Evolutionary conservation across 2,888 invertebrate genomes (phyloP), one percentile per base, ranked within the genome.

Genomic region (Platypus cylindrus): DNA sequence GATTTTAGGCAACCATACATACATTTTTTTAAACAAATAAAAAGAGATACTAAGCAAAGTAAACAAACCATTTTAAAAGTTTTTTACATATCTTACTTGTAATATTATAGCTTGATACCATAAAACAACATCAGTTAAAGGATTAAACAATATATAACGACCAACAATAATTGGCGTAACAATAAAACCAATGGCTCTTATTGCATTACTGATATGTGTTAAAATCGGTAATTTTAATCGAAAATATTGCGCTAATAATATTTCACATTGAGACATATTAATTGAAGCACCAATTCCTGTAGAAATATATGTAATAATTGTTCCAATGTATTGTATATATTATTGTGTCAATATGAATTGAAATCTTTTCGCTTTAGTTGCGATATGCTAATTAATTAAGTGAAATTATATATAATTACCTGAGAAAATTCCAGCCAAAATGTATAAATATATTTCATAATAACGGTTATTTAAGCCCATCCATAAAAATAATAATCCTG

Each of bases 241-340:
- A 50, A 74, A 74, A 55, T 70, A 73, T 46, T 73, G 73, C 0
- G 65, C 64, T 31, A 74, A 54, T 30, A 73, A 63, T 5, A 71
- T 60, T 51, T 73, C 72, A 14, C 69, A 68, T 52, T 73, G 73
- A 28, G 69, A 64, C 12, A 67, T 66, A 15, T 70, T 65, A 29
- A 73, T 52, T 1, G 73, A 70, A 35, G 68, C 64, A 3, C 74
- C 74, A 23, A 65, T 50, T 41, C 73, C 73, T 73, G 57, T 34
- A 65, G 66, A 41, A 8, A 25, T n/a, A 28, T n/a, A 5, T 4
- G 16, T n/a, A 28, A 28, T 3, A 28, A 3, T n/a, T n/a, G n/a
- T n/a, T n/a, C n/a, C n/a, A n/a, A n/a, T n/a, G n/a, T n/a, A n/a
- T n/a, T n/a, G n/a, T n/a, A n/a, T n/a, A n/a, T n/a, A n/a, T n/a